phyloP scores from a whole-genome alignment of 2,797 vertebrate genomes.

The Mallotus villosus region DNA sequence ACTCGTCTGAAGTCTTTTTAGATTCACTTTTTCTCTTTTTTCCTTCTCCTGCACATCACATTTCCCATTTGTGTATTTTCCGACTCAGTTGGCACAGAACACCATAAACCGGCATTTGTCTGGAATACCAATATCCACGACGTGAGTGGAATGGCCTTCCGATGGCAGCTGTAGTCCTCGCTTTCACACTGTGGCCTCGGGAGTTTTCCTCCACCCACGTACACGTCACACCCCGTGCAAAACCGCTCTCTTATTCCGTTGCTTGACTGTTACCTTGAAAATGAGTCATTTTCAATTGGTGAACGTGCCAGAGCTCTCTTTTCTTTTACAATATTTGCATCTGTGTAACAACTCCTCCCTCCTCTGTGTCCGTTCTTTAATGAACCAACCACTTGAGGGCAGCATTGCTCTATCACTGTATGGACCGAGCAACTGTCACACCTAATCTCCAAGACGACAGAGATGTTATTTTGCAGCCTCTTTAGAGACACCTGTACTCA shows the following conservation, averaged over 20 bases:
- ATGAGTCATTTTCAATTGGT: not conserved
- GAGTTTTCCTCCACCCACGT: not conserved
- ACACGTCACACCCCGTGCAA: not conserved
- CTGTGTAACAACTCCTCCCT: not conserved
- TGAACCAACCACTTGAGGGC: not conserved
- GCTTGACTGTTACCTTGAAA: not conserved
- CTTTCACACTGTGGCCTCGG: not conserved
- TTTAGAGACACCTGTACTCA: not conserved
- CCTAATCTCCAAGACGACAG: not conserved
- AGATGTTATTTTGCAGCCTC: not conserved
- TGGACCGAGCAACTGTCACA: not conserved
- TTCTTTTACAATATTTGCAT: not conserved
- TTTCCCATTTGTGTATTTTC: slow-evolving; percentile 11
- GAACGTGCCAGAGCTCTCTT: not conserved
- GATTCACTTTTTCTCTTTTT: not conserved
- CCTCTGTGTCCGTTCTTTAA: not conserved
- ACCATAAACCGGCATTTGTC: slow-evolving; percentile 1
- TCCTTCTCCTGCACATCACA: not conserved
- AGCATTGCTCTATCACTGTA: not conserved
- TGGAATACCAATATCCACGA: slow-evolving; percentile 4
- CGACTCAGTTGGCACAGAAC: not conserved
- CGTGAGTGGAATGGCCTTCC: not conserved
- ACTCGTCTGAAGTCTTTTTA: not conserved
- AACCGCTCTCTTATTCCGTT: not conserved
- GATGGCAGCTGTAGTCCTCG: not conserved